Evolutionary conservation across 2,888 invertebrate species (phyloP).

Genomic region (Belgica antarctica): DNA sequence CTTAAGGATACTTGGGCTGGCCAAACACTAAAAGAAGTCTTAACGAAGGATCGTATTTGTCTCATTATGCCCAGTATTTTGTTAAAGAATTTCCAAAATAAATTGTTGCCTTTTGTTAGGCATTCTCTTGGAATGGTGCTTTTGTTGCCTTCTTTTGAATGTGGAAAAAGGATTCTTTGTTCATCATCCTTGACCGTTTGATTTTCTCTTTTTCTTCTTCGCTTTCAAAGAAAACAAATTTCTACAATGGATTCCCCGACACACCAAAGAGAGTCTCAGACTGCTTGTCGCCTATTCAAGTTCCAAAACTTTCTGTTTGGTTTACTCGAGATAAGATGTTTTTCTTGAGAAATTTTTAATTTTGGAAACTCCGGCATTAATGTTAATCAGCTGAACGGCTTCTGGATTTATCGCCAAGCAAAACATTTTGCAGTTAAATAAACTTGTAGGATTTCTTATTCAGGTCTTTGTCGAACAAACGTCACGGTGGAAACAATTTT

Average conservation of each 20-base stretch:
- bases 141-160: background rate
- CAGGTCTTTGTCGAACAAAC: background rate
- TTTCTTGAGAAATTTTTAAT: conserved; percentile 29
- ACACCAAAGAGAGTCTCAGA: conserved; percentile 1
- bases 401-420: background rate
- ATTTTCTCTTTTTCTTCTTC: conserved; percentile 32
- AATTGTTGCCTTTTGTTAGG: background rate
- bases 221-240: conserved; percentile 25
- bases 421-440: background rate
- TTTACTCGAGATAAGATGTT: background rate
- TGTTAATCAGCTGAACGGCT: background rate
- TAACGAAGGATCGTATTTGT: conserved; percentile 3
- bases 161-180: conserved; percentile 17
- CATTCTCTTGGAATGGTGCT: background rate
- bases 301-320: background rate
- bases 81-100: background rate
- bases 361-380: conserved; percentile 39
- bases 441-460: background rate
- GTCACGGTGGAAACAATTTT: background rate
- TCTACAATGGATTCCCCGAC: background rate
- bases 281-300: conserved; percentile 27
- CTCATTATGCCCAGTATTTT: background rate
- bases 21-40: background rate
- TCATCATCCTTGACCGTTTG: conserved; percentile 38
- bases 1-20: background rate